Base-by-base conservation (phyloP, 2,113 vertebrate species). In the Lathamus discolor region DNA sequence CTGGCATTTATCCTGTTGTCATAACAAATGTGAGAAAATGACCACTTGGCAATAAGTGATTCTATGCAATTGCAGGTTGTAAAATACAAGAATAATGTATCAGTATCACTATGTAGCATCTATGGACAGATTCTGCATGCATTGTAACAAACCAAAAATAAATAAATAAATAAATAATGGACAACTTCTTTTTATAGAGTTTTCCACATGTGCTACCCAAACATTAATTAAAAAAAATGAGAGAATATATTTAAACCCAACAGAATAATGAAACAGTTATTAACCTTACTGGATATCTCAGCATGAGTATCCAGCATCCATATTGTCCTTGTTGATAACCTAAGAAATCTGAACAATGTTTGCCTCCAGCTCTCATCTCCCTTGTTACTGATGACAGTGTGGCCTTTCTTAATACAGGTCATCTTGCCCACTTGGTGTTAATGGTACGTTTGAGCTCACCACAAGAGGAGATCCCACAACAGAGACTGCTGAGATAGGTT, bases 1-100 rank as follows among this genome's bases (percentile, higher is more conserved):
- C 85, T 98, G 98, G 98, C 98, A 97, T 98, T 98, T 98, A 98
- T 98, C 96, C 97, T 98, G 96, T 98, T 98, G 97, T 97, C 97
- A 97, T 98, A 98, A 98, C 98, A 98, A 98, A 98, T 98, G 97
- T 97, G 97, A 98, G 98, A 98, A 98, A 98, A 98, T 98, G 98
- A 98, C 98, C 98, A 98, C 97, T 98, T 98, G 98, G 97, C 97
- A 98, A 96, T 96, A 96, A 98, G 96, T 86, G 90, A 94, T 97
- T 94, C 95, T 68, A 70, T 94, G 92, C 91, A 96, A 95, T 90
- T 95, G 83, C 63, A 93, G 75, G 39, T 96, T 94, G 83, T 72
- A 91, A 86, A 97, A 94, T 80, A 41, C 76, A 84, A 85, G 90
- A 86, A 61, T 84, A 86, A 91, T 67, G 55, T 91, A 74, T 78